phyloP scores from a whole-genome alignment of 2,797 vertebrate genomes.

The Halcyon chelicuti region DNA sequence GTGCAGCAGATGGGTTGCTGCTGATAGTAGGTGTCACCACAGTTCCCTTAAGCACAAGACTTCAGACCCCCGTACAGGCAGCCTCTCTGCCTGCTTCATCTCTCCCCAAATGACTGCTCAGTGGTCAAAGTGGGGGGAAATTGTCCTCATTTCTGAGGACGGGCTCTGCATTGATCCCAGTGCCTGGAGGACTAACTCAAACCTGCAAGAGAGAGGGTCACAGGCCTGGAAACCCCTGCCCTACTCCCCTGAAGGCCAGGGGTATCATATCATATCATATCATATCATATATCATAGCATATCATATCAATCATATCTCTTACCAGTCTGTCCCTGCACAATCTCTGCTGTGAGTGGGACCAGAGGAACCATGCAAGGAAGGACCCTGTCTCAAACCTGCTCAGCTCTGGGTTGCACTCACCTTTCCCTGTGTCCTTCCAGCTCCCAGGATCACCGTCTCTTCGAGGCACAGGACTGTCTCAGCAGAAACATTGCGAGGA shows the following conservation, averaged over 20 bases:
- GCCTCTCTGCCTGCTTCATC: not conserved
- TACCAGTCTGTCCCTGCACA: not conserved
- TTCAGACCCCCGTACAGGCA: not conserved
- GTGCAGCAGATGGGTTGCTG: not conserved
- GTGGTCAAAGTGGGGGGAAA: rapidly evolving
- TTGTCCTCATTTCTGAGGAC: not conserved
- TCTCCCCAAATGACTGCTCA: not conserved
- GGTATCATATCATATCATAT: not conserved
- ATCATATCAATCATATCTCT: no score
- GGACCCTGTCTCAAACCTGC: not conserved
- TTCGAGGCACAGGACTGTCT: rapidly evolving
- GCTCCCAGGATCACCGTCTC: not conserved
- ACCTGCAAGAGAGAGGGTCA: not conserved
- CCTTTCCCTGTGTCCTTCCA: not conserved
- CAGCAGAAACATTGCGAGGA: not conserved
- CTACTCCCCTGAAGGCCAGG: rapidly evolving
- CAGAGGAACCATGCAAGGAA: not conserved
- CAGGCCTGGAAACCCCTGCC: not conserved
- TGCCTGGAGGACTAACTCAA: not conserved
- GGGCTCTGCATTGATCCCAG: not conserved
- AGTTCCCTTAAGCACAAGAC: not conserved
- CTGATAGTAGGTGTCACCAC: not conserved
- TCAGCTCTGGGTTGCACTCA: not conserved
- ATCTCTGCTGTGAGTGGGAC: rapidly evolving
- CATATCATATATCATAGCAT: not conserved